Conservation (phyloP, 2,113 vertebrate genomes). For the Physeter macrocephalus region DNA sequence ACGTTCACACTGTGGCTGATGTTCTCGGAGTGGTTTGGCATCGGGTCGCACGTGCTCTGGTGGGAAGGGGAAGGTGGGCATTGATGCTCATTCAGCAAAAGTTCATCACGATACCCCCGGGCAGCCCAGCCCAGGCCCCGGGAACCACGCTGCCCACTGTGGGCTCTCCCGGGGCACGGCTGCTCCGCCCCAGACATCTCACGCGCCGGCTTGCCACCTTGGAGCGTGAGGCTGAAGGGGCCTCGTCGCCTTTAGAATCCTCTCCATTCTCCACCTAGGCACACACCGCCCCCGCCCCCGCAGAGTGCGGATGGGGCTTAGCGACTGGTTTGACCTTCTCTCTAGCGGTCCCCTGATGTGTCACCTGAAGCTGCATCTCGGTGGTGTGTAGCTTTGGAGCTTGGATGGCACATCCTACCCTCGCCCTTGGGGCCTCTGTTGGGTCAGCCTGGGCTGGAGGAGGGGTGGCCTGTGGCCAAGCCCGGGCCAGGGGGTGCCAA, state of each 20-base stretch:
- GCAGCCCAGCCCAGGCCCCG: background rate
- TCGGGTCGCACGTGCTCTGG: conserved; percentile 95
- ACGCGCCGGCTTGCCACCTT: background rate
- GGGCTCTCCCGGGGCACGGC: background rate
- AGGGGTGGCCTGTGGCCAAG: background rate
- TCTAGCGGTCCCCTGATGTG: background rate
- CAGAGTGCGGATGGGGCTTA: background rate
- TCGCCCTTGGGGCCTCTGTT: background rate
- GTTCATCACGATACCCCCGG: background rate
- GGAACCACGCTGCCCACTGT: fast-evolving
- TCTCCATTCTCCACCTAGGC: background rate
- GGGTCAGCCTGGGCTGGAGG: background rate
- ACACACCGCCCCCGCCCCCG: too few species aligned
- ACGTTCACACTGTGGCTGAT: conserved; percentile 97
- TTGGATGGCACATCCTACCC: background rate
- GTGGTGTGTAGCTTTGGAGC: background rate
- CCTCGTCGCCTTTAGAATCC: background rate
- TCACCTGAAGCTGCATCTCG: background rate
- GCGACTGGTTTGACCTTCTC: background rate
- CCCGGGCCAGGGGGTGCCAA: background rate
- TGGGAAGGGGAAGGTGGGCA: background rate
- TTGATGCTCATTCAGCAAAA: background rate
- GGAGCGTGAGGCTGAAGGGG: background rate
- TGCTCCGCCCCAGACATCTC: background rate
- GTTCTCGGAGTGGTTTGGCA: conserved; percentile 95